Percentiles rank a stretch among this genome's conserved stretches.
These are phyloP conservation scores for Temnothorax ravouxi DNA, from an alignment of 2,888 invertebrate species.

Conservation along the genomic window DNA sequence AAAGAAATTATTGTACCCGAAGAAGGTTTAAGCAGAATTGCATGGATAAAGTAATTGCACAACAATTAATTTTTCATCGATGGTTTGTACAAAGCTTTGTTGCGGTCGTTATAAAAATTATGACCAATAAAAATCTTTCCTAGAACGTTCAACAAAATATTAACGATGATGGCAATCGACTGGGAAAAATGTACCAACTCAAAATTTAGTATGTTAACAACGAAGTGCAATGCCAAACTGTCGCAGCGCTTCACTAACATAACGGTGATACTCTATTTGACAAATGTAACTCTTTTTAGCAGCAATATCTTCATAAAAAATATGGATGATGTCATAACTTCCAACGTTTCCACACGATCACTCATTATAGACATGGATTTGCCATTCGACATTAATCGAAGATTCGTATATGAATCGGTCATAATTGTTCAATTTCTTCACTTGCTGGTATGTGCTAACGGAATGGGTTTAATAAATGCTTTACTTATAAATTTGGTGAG, in stretches of 20 bases:
- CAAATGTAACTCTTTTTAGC: background rate
- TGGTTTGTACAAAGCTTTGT: background rate
- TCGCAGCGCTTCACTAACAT: constrained; percentile 8
- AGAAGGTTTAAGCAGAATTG: background rate
- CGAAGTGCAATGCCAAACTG: background rate
- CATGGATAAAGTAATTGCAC: background rate
- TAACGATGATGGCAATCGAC: constrained; percentile 25
- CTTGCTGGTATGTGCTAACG: background rate
- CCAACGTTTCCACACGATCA: background rate
- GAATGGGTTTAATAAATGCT: background rate
- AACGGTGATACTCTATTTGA: background rate
- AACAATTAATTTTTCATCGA: background rate
- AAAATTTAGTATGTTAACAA: constrained; percentile 8
- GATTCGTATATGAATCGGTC: constrained; percentile 11
- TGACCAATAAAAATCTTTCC: background rate
- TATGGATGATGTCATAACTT: background rate
- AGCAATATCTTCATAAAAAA: background rate
- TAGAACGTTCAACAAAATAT: constrained; percentile 33
- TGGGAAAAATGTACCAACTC: background rate
- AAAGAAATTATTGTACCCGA: background rate
- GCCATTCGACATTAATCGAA: background rate
- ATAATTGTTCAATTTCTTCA: constrained; percentile 26
- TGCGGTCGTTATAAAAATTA: background rate
- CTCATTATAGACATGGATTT: constrained; percentile 10
- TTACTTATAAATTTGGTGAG: constrained; percentile 37